Percentiles rank a stretch among this genome's conserved stretches.
Conservation (phyloP, 1,140 invertebrate genomes). For the Drosophila equinoxialis region DNA sequence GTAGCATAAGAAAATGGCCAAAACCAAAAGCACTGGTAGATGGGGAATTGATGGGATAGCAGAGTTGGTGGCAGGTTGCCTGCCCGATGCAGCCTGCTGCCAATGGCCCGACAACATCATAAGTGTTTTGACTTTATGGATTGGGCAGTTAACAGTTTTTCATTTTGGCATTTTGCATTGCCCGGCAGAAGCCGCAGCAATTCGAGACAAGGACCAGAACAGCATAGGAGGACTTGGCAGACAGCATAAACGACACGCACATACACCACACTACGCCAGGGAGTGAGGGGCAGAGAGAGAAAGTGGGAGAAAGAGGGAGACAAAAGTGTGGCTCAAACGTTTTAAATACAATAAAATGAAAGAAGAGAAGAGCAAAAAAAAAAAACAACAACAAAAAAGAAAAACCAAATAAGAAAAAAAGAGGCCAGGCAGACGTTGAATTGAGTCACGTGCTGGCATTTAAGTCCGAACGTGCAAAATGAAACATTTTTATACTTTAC, state of each 20-base stretch:
- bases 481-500: slow-evolving; percentile 43
- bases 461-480: slow-evolving; percentile 76
- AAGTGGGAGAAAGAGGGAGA: background rate
- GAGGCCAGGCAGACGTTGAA: slow-evolving; percentile 27
- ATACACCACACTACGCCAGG: background rate
- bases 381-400: no score
- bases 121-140: slow-evolving; percentile 38
- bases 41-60: background rate
- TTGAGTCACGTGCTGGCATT: slow-evolving; percentile 76
- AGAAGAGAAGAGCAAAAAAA: background rate
- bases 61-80: no score
- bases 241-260: slow-evolving; percentile 11
- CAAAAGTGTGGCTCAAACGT: slow-evolving; percentile 10
- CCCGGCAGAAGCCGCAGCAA: slow-evolving; percentile 15
- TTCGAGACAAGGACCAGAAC: slow-evolving; percentile 12
- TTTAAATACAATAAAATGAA: slow-evolving; percentile 30
- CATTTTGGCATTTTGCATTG: slow-evolving; percentile 29
- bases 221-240: slow-evolving; percentile 1
- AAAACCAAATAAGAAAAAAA: background rate
- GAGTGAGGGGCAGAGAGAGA: background rate
- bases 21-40: slow-evolving; percentile 2
- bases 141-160: slow-evolving; percentile 41
- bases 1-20: slow-evolving; percentile 4
- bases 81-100: slow-evolving; percentile 3
- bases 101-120: slow-evolving; percentile 24